Percentiles rank a stretch among this genome's conserved stretches.
Conservation (phyloP, 2,888 invertebrate genomes). For the Petrophora chlorosata region DNA sequence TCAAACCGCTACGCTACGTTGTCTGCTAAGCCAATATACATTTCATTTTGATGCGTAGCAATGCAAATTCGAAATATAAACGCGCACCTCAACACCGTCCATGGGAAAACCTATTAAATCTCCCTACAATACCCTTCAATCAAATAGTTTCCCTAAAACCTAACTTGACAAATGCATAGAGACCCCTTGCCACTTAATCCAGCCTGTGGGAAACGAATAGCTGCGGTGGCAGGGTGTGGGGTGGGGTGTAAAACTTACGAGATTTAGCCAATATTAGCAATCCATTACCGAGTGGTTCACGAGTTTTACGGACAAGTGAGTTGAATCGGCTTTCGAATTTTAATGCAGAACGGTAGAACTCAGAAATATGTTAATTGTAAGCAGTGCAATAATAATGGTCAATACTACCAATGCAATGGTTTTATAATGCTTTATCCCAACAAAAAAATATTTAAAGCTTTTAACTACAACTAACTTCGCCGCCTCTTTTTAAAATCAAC, state of each 20-base stretch:
- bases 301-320: background rate
- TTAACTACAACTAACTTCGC: too few species aligned
- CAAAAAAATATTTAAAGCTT: too few species aligned
- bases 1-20: too few species aligned
- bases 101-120: conserved; percentile 26
- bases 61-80: background rate
- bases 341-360: too few species aligned
- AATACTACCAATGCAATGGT: too few species aligned
- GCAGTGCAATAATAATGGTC: too few species aligned
- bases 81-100: background rate
- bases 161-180: conserved; percentile 51
- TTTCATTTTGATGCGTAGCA: background rate
- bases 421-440: too few species aligned
- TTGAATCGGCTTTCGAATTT: too few species aligned
- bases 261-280: conserved; percentile 82
- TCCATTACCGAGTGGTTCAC: conserved; percentile 66
- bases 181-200: conserved; percentile 47
- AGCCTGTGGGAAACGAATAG: conserved; percentile 55
- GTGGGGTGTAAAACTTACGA: conserved; percentile 67
- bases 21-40: too few species aligned
- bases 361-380: too few species aligned
- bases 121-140: conserved; percentile 23
- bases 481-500: too few species aligned
- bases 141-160: conserved; percentile 42
- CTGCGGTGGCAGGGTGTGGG: conserved; percentile 67